Evolutionary conservation across 2,113 vertebrate genomes (phyloP), one percentile per base, ranked within the genome.

Genomic region (Istiophorus platypterus): DNA sequence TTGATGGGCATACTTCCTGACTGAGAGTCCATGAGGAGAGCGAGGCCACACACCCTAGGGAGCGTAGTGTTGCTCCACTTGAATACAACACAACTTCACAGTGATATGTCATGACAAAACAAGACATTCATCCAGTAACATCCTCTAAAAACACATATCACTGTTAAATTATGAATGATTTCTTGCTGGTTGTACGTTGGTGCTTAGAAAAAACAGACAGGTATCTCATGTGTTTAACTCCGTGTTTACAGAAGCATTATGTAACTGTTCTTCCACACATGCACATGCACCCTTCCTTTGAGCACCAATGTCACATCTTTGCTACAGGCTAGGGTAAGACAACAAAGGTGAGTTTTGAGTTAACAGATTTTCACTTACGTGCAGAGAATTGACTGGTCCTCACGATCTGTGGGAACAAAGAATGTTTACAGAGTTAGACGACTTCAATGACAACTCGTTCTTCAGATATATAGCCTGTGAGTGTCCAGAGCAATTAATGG

Each of bases 371-470:
- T 83, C 81, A 97, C 98, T 99, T 93, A 99, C 98, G 98, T 99
- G 98, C 98, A 99, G 29, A 99, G 96, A 87, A 99, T 98, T 66
- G 98, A 98, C 93, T 99, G 98, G 89, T 99, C 98, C 91, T 99
- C 98, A 64, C 98, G 97, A 92, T 99, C 98, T 99, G 96, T 42
- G 92, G 93, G 91, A 78, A 56, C 12, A 85, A 69, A 72, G 45
- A 79, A 47, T 67, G 54, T 73, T 61, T 14, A 70, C 49, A 67
- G 7, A 9, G 58, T 90, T 57, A 85, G 18, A 39, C 8, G 1
- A 2, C 7, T 51, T 45, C 68, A 26, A 37, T 9, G 39, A 17
- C 7, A 24, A 24, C 31, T 63, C 5, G 57, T 64, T 74, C 45
- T 42, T 34, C 3, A 79, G 66, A 89, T 29, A 76, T 18, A 37